phyloP scores from a whole-genome alignment of 1,140 invertebrate species.

The Panagrolaimus sp. region DNA sequence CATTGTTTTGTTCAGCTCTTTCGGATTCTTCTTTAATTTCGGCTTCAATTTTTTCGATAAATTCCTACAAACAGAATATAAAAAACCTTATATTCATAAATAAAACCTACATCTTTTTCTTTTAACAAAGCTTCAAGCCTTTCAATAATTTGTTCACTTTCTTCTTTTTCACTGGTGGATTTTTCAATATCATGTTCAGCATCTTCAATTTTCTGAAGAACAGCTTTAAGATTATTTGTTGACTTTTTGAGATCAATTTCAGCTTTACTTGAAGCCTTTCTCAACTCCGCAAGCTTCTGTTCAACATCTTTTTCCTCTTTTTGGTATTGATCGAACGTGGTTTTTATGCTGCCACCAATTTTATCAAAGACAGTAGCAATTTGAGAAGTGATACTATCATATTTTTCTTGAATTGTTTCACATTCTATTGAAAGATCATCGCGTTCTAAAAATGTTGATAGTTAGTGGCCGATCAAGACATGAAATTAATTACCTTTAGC shows the following conservation, averaged over 20 bases:
- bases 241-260: constrained; percentile 10
- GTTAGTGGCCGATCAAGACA: too few species aligned
- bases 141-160: constrained; percentile 56
- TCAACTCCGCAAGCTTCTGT: constrained; percentile 24
- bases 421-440: neutral
- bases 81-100: too few species aligned
- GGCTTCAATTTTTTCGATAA: too few species aligned
- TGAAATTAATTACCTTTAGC: too few species aligned
- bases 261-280: constrained; percentile 14
- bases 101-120: constrained; percentile 21
- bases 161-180: constrained; percentile 26
- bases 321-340: constrained; percentile 1
- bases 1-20: too few species aligned
- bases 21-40: too few species aligned
- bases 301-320: constrained; percentile 11
- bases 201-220: constrained; percentile 25
- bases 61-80: too few species aligned
- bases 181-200: constrained; percentile 24
- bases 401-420: constrained; percentile 59
- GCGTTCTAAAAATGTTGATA: too few species aligned
- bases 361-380: constrained; percentile 59
- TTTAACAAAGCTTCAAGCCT: constrained; percentile 60
- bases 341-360: constrained; percentile 26
- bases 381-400: constrained; percentile 52
- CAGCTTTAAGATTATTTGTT: constrained; percentile 22